Conservation (phyloP, 2,797 vertebrate species). For the Periparus ater region DNA sequence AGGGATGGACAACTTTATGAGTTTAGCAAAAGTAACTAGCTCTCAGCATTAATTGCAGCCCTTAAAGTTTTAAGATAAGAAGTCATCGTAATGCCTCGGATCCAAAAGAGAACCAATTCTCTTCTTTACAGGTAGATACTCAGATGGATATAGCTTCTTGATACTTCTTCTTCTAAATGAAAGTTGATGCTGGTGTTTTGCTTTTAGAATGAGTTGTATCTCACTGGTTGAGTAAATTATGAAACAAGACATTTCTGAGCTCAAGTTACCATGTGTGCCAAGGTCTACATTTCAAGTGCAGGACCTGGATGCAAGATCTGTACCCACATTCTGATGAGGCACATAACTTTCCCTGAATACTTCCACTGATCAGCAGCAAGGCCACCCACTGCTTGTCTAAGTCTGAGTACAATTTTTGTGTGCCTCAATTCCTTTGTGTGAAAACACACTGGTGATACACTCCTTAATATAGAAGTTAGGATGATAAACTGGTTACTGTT, state of each 20-base stretch:
- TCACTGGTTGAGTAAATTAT: neutral
- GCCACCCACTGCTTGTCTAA: neutral
- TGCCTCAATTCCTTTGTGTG: neutral
- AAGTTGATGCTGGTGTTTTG: neutral
- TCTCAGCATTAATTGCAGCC: neutral
- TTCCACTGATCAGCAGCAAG: neutral
- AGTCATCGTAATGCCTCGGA: neutral
- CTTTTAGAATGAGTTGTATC: neutral
- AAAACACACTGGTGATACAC: neutral
- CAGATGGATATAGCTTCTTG: neutral
- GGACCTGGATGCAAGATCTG: neutral
- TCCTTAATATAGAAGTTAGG: neutral
- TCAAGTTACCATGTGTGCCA: neutral
- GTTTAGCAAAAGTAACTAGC: neutral
- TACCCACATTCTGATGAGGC: neutral
- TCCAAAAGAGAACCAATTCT: neutral
- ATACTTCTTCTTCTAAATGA: neutral
- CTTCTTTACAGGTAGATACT: neutral
- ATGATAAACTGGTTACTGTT: neutral
- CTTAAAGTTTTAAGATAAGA: neutral
- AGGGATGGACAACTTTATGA: neutral
- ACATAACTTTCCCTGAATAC: neutral
- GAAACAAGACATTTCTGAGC: neutral
- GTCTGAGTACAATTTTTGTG: neutral
- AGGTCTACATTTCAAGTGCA: neutral